These are phyloP conservation scores for Genyomyrus donnyi DNA, from an alignment of 2,113 vertebrate genomes.

Conservation along the genomic window DNA sequence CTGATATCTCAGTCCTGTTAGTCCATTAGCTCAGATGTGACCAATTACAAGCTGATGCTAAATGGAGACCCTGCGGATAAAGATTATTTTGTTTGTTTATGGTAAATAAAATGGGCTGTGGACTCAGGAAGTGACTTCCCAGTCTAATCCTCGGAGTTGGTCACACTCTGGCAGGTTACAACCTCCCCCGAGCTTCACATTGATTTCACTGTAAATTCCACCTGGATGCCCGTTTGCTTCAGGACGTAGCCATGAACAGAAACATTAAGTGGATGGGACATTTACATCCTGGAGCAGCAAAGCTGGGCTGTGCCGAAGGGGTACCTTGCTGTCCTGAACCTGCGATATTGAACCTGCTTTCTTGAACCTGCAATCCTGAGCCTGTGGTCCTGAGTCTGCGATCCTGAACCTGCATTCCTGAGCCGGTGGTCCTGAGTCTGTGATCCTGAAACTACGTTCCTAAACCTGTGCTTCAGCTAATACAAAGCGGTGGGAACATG, in stretches of 20 bases:
- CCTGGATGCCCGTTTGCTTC: background rate
- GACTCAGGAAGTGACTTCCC: background rate
- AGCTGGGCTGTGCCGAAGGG: background rate
- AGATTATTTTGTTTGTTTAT: conserved; percentile 9
- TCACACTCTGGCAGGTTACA: background rate
- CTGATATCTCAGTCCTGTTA: background rate
- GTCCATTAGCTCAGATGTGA: background rate
- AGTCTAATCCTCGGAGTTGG: background rate
- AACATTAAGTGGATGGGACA: background rate
- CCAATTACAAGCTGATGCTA: background rate
- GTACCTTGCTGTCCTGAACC: background rate
- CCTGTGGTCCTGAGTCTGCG: background rate
- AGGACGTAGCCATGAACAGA: background rate
- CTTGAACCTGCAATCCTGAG: background rate
- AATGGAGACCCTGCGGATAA: background rate
- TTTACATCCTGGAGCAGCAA: background rate
- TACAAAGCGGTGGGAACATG: background rate
- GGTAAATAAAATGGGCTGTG: background rate
- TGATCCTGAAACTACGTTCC: background rate
- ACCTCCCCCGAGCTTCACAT: background rate
- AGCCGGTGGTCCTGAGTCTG: background rate
- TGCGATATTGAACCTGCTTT: background rate
- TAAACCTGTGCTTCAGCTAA: background rate
- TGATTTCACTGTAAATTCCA: background rate
- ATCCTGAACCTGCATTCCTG: background rate